These are phyloP conservation scores for Morphnarchus princeps DNA, from an alignment of 2,113 vertebrate species.

Conservation along the genomic window DNA sequence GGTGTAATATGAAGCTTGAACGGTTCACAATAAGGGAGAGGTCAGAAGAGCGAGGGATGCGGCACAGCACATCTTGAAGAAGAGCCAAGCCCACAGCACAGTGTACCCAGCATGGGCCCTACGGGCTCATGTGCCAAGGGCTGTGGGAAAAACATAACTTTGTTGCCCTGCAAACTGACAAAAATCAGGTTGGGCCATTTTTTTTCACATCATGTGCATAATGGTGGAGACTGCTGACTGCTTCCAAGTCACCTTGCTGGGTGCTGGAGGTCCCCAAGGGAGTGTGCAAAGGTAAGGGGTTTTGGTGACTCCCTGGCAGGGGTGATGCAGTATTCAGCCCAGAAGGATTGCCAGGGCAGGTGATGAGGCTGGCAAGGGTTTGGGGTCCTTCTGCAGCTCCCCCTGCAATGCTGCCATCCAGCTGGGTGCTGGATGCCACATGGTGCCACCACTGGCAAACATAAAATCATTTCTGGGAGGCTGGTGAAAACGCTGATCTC, in stretches of 20 bases:
- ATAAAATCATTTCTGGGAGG: background rate
- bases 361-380: background rate
- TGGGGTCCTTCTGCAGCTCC: background rate
- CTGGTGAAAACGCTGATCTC: background rate
- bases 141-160: background rate
- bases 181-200: background rate
- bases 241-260: background rate
- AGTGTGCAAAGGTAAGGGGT: no score
- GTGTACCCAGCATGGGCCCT: fast-evolving
- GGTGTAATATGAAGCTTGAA: background rate
- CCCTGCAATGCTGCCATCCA: background rate
- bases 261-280: background rate
- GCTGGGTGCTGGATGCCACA: background rate
- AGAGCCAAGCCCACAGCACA: background rate
- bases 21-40: background rate
- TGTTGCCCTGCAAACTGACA: background rate
- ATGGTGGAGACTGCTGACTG: background rate
- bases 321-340: background rate
- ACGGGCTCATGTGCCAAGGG: fast-evolving
- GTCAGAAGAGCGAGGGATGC: background rate
- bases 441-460: background rate
- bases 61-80: background rate
- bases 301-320: background rate
- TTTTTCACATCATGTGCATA: background rate
- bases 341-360: background rate